Conservation (phyloP, 2,888 invertebrate genomes). For the Sussaba pulchella region DNA sequence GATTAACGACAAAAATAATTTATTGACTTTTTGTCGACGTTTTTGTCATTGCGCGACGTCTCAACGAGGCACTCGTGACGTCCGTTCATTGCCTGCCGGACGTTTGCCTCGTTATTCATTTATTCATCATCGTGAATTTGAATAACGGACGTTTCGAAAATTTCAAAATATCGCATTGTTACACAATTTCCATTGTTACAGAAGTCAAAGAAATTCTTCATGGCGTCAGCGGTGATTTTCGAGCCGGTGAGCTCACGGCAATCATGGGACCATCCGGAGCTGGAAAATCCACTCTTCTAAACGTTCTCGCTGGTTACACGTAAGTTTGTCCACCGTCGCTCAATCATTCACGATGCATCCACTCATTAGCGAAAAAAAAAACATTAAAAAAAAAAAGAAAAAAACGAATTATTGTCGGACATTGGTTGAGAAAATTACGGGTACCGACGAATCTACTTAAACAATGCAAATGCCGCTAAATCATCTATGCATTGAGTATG, state of each 20-base stretch:
- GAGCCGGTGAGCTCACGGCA: slow-evolving; percentile 88
- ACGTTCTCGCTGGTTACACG: slow-evolving; percentile 96
- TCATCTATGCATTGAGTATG: neutral
- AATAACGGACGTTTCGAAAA: neutral
- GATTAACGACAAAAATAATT: neutral
- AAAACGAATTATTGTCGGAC: neutral
- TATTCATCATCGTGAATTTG: neutral
- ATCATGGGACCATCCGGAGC: slow-evolving; percentile 91
- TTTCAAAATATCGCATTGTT: slow-evolving; percentile 3
- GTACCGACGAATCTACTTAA: neutral
- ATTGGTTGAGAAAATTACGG: no score
- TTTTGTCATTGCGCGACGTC: neutral
- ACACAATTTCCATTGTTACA: slow-evolving; percentile 82
- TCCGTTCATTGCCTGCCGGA: neutral
- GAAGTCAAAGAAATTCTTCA: slow-evolving; percentile 87
- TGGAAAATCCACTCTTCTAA: slow-evolving; percentile 94
- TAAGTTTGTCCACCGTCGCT: slow-evolving; percentile 85
- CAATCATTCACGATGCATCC: slow-evolving; percentile 8
- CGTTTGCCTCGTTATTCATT: neutral
- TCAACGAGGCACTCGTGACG: neutral
- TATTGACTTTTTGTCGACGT: neutral
- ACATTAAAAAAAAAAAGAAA: neutral
- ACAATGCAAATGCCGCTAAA: neutral
- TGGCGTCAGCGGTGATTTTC: slow-evolving; percentile 86
- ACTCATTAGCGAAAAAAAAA: neutral